Evolutionary conservation across 2,888 invertebrate species (phyloP), one percentile per base, ranked within the genome.

Genomic region (Creontiades dilutus): DNA sequence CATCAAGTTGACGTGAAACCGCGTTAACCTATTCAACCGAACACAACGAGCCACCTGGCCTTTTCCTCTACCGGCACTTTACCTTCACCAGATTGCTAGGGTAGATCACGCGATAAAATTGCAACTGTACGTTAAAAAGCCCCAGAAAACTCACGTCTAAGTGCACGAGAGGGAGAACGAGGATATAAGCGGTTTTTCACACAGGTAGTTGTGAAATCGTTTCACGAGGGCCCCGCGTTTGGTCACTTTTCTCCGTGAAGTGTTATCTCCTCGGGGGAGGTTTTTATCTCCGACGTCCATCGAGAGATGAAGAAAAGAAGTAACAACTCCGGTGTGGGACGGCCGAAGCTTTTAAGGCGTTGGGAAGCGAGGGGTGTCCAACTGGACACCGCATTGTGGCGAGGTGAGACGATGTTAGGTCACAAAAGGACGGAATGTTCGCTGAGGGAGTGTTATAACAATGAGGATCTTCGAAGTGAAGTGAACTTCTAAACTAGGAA

Each of bases 181-280:
- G 37, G 7, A 37, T 37, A 14, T 47, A 81, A 82, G 82, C 82
- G 82, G 23, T 48, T 80, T 82, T 82, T 82, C 82, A 82, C 82
- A 19, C 82, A 82, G 82, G 82, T 82, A 82, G 82, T 82, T 82
- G 82, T 55, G 82, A 82, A 55, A 55, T 55, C n/a, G 52, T 82
- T 82, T 82, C 52, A 46, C 37, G 47, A 46, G n/a, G 37, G 7
- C 19, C 78, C 47, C 16, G 37, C 19, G 46, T 46, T 52, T 37
- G 82, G 52, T 82, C 48, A 82, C 48, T 82, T 82, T 82, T 52
- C 81, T 37, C 7, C 37, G 23, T 47, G 46, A 46, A 47, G 47
- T 16, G 28, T 78, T 78, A 37, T 78, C 78, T 19, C 46, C 78
- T 46, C 13, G 9, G 16, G 37, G 37, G 37, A 37, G 46, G 78